A percentile compares a stretch with the other conserved stretches of the same genome.
Evolutionary conservation across 2,797 vertebrate species (phyloP).

Genomic region (Rhabdomys pumilio): DNA sequence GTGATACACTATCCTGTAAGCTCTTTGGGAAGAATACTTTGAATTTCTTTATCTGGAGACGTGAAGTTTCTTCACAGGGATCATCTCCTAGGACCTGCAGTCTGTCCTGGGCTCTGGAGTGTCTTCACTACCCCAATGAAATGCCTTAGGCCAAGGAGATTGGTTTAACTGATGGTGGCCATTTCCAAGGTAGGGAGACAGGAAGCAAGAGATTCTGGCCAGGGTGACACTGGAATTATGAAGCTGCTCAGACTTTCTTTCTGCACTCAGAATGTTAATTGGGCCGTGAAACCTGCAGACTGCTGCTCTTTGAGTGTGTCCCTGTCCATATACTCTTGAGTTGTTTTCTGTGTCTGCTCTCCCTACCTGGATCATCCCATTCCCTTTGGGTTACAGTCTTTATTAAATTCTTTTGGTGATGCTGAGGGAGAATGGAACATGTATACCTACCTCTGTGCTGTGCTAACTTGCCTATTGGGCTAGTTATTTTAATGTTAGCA

Average conservation of each 20-base stretch:
- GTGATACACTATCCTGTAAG: not conserved
- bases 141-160: not conserved
- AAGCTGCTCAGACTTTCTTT: not conserved
- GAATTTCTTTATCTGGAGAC: not conserved
- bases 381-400: not conserved
- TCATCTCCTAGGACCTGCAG: not conserved
- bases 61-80: not conserved
- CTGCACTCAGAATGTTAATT: not conserved
- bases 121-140: no score
- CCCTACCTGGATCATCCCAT: not conserved
- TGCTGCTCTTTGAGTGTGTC: not conserved
- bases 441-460: no score
- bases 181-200: not conserved
- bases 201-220: no score
- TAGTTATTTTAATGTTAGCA: not conserved
- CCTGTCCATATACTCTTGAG: no score
- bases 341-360: not conserved
- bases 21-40: constrained; percentile 6
- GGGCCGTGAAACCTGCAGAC: not conserved
- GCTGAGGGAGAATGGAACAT: rapidly evolving
- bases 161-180: not conserved
- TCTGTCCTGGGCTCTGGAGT: not conserved
- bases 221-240: rapidly evolving
- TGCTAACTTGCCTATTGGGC: not conserved
- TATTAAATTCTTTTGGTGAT: not conserved